Evolutionary conservation across 2,888 invertebrate species (phyloP).

Genomic region (Isoperla grammatica): DNA sequence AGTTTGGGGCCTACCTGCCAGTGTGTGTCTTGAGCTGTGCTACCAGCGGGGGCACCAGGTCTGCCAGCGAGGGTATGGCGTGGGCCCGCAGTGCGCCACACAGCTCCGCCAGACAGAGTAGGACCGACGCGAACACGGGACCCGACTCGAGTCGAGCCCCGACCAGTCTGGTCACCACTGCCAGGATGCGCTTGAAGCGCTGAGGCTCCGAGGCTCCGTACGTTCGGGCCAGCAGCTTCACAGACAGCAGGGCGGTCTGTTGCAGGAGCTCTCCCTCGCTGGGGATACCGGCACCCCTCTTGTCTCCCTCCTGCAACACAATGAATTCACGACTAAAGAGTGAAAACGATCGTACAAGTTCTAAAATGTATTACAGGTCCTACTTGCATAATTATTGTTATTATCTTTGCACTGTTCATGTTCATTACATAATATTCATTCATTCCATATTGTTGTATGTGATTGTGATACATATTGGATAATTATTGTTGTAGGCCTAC

Average conservation of each 20-base stretch:
- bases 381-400: too few species aligned
- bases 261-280: slow-evolving; percentile 58
- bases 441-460: too few species aligned
- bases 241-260: slow-evolving; percentile 74
- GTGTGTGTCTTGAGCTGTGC: slow-evolving; percentile 46
- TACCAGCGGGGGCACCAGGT: slow-evolving; percentile 71
- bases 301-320: too few species aligned
- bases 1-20: too few species aligned
- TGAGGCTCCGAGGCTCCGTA: slow-evolving; percentile 62
- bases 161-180: slow-evolving; percentile 12
- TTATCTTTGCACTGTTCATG: too few species aligned
- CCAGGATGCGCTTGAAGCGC: slow-evolving; percentile 56
- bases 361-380: too few species aligned
- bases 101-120: slow-evolving; percentile 73
- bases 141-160: not conserved
- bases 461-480: too few species aligned
- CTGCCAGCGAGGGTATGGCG: slow-evolving; percentile 65
- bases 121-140: slow-evolving; percentile 61
- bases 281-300: not conserved
- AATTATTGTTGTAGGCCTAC: too few species aligned
- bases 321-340: too few species aligned
- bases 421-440: too few species aligned
- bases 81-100: slow-evolving; percentile 69
- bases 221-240: slow-evolving; percentile 75
- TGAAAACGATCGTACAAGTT: too few species aligned